Evolutionary conservation across 2,888 invertebrate species (phyloP), one percentile per base, ranked within the genome.

Genomic region (Suillia variegata): DNA sequence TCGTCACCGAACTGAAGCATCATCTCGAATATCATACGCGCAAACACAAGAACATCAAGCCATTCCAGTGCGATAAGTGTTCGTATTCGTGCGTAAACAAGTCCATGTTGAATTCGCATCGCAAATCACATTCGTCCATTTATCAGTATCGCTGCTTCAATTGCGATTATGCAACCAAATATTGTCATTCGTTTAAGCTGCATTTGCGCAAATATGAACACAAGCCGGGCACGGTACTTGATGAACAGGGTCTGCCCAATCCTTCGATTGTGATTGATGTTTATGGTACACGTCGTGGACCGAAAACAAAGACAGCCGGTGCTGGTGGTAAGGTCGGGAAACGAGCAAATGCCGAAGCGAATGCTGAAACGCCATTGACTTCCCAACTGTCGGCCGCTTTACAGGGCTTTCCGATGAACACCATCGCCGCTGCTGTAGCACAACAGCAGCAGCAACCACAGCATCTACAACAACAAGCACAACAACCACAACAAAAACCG

Each of bases 1-100:
- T 99, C 76, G 96, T 98, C 2, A 99, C 99, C 0, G 98, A 98
- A 79, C 95, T 96, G 84, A 99, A 99, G 76, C 99, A 99, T 79
- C 99, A 99, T 71, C 83, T 98, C 61, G 98, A 98, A 79, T 99
- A 98, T 75, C 99, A 98, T 80, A 86, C 97, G 79, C 86, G 95
- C 47, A 98, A 98, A 79, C 99, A 99, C 82, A 87, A 90, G 71
- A 96, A 96, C 38, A 91, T 92, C 1, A 99, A 99, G 78, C 98
- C 98, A 1, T 98, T 93, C 85, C 92, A 93, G 79, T 98, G 98
- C 81, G 87, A 87, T 64, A 89, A 94, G 76, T 98, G 98, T 80
- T 85, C 87, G 17, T 96, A 96, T 75, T 87, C 89, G 0, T 98
- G 97, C 78, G 96, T 97, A n/a, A 98, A 96, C 84, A 96, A 97